A percentile compares a stretch with the other conserved stretches of the same genome.
These are phyloP conservation scores for Cepaea nemoralis DNA, from an alignment of 1,140 invertebrate genomes.

Conservation along the genomic window DNA sequence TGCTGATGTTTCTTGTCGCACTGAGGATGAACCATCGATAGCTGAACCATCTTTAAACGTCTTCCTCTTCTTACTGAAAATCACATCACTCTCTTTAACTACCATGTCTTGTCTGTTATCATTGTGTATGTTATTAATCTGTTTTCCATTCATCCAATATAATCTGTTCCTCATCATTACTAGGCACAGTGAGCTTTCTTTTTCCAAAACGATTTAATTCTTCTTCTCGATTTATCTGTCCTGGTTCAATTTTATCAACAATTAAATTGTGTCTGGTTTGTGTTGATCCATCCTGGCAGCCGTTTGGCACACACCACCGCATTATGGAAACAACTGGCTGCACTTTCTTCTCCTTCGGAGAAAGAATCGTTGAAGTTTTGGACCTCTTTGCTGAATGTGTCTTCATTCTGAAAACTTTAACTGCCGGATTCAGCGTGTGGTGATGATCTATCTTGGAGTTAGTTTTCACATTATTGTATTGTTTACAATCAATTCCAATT, in stretches of 20 bases:
- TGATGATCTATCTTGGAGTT: no score
- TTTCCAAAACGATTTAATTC: neutral
- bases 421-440: no score
- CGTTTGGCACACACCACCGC: neutral
- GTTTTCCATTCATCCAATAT: neutral
- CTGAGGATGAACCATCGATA: no score
- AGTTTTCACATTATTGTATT: no score
- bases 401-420: no score
- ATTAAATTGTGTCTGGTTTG: neutral
- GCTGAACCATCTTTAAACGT: no score
- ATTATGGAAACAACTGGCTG: neutral
- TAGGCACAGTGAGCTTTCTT: neutral
- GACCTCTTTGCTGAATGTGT: no score
- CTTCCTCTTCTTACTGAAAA: neutral
- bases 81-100: neutral
- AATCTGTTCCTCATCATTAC: conserved; percentile 1
- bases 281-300: neutral
- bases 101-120: neutral
- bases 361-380: neutral
- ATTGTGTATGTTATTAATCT: no score
- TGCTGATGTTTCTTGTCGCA: no score
- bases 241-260: neutral
- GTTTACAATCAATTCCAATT: no score
- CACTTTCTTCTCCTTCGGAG: neutral
- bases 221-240: neutral